These are phyloP conservation scores for Hermatobates lingyangjiaoensis DNA, from an alignment of 1,140 invertebrate species.

Conservation along the genomic window DNA sequence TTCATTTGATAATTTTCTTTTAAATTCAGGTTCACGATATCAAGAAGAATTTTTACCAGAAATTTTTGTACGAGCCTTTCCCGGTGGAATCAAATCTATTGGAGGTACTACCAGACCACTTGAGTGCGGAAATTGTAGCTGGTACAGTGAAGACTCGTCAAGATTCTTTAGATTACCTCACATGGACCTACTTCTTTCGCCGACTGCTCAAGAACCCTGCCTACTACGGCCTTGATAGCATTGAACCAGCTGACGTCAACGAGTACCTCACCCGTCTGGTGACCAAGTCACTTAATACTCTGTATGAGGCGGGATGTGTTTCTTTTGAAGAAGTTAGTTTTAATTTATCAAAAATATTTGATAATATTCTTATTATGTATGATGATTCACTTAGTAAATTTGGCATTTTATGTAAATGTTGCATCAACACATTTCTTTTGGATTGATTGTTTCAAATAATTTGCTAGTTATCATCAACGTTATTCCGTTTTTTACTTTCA, in stretches of 20 bases:
- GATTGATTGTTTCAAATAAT: too few species aligned
- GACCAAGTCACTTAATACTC: constrained; percentile 48
- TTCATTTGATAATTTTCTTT: too few species aligned
- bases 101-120: constrained; percentile 80
- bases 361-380: constrained; percentile 3
- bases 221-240: constrained; percentile 69
- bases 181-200: constrained; percentile 95
- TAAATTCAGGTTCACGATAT: constrained; percentile 58
- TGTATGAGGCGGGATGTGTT: constrained; percentile 61
- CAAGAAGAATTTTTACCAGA: constrained; percentile 98
- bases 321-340: constrained; percentile 29
- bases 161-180: constrained; percentile 89
- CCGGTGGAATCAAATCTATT: constrained; percentile 93
- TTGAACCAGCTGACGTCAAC: constrained; percentile 56
- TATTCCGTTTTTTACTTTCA: too few species aligned
- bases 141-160: constrained; percentile 81
- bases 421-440: too few species aligned
- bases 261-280: constrained; percentile 53
- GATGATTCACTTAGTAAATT: background rate
- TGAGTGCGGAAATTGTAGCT: constrained; percentile 81
- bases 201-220: constrained; percentile 79
- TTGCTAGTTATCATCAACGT: too few species aligned
- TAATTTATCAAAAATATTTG: constrained; percentile 7
- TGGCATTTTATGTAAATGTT: too few species aligned
- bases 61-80: constrained; percentile 97